A percentile compares a stretch with the other conserved stretches of the same genome.
Conservation (phyloP, 2,797 vertebrate genomes). For the Pseudotriccus pelzelni region DNA sequence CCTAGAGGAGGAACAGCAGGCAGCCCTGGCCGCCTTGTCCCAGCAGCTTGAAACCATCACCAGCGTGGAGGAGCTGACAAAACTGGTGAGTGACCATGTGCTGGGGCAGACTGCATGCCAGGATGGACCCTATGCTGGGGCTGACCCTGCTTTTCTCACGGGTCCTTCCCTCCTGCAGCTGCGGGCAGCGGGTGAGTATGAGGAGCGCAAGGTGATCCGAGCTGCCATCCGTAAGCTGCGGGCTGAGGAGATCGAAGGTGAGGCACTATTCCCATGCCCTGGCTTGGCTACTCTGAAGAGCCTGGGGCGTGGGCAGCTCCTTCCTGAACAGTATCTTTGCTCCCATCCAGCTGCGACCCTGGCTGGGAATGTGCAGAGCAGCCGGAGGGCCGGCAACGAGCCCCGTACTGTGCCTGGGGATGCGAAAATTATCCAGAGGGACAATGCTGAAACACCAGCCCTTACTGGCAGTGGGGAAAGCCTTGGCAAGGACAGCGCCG, state of each 20-base stretch:
- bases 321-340: neutral
- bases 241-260: constrained; percentile 89
- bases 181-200: constrained; percentile 84
- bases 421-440: neutral
- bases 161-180: constrained; percentile 74
- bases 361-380: constrained; percentile 61
- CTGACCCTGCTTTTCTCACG: neutral
- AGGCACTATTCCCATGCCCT: rapidly evolving
- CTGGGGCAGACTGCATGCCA: rapidly evolving
- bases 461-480: constrained; percentile 44
- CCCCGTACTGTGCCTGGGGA: constrained; percentile 9
- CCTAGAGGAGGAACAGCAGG: constrained; percentile 80
- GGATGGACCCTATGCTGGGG: neutral
- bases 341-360: constrained; percentile 65
- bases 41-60: constrained; percentile 83
- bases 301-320: neutral
- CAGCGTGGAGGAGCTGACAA: constrained; percentile 88
- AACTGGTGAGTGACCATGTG: constrained; percentile 75
- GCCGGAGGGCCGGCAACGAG: neutral
- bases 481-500: neutral
- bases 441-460: neutral
- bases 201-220: constrained; percentile 94
- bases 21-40: constrained; percentile 81
- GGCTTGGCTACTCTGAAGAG: rapidly evolving
- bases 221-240: constrained; percentile 89